These are phyloP conservation scores for Myrmophylax atrothorax DNA, from an alignment of 2,113 vertebrate genomes.

Conservation along the genomic window DNA sequence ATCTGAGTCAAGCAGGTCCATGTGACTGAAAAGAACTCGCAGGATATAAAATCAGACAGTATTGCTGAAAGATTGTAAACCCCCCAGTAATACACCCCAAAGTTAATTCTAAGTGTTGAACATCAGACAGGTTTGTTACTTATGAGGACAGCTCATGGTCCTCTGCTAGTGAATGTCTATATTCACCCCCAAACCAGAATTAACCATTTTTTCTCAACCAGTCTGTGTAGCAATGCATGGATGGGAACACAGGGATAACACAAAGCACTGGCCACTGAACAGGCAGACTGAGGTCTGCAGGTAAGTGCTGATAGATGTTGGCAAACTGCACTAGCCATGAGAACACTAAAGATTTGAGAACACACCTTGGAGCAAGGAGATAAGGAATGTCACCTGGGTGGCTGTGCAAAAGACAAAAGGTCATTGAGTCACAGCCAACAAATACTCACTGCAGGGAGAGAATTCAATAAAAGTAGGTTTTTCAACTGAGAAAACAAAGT, in stretches of 20 bases:
- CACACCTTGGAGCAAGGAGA: rapidly evolving
- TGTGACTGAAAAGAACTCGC: not conserved
- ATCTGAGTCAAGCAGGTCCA: not conserved
- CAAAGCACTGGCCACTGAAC: not conserved
- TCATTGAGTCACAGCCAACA: not conserved
- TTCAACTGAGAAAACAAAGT: not conserved
- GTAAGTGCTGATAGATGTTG: not conserved
- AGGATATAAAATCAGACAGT: not conserved
- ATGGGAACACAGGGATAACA: not conserved
- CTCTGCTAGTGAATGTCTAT: not conserved
- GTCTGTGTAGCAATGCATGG: not conserved
- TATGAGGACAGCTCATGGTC: rapidly evolving
- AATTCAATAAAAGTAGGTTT: not conserved
- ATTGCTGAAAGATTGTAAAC: not conserved
- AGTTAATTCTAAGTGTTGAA: not conserved
- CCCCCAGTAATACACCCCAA: not conserved
- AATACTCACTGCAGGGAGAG: not conserved
- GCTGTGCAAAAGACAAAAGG: not conserved
- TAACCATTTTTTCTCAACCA: not conserved
- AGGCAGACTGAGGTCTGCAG: not conserved
- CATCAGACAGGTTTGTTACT: not conserved
- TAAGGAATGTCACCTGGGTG: not conserved
- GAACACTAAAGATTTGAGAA: not conserved
- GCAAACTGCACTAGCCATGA: not conserved
- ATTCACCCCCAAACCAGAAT: not conserved